Conservation (phyloP, 1,140 invertebrate species). For the Orchestia grillus region DNA sequence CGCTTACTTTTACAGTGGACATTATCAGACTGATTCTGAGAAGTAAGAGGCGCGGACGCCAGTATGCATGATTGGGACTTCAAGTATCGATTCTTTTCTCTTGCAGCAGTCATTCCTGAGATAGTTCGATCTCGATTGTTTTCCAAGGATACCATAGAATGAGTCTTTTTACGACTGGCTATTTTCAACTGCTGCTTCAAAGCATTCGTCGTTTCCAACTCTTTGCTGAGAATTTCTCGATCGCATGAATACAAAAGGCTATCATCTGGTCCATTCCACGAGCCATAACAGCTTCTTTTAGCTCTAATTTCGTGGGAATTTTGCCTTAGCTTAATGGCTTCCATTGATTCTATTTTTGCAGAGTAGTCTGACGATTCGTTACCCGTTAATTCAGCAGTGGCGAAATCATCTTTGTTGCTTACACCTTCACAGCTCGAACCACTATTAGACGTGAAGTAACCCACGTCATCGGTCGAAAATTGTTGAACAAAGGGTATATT, state of each 20-base stretch:
- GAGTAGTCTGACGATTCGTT: neutral
- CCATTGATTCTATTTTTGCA: neutral
- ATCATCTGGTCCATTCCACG: neutral
- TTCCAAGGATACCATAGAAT: neutral
- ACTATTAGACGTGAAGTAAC: neutral
- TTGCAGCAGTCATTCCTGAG: neutral
- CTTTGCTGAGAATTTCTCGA: neutral
- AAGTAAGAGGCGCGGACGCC: neutral
- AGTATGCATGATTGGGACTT: constrained; percentile 28
- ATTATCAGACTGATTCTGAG: neutral
- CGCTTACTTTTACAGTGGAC: neutral
- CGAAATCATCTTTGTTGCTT: neutral
- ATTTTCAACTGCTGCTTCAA: constrained; percentile 31
- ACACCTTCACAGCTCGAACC: neutral
- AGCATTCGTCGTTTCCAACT: constrained; percentile 17
- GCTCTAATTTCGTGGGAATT: constrained; percentile 32
- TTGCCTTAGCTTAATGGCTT: neutral
- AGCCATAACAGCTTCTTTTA: neutral
- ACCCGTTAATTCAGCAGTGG: neutral
- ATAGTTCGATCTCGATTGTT: neutral
- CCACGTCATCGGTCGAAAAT: neutral
- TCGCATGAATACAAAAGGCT: neutral
- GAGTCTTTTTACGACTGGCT: neutral
- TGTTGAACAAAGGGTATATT: neutral
- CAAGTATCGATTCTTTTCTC: neutral